A percentile compares a stretch with the other conserved stretches of the same genome.
Evolutionary conservation across 2,113 vertebrate species (phyloP).

Genomic region (Cisticola juncidis): DNA sequence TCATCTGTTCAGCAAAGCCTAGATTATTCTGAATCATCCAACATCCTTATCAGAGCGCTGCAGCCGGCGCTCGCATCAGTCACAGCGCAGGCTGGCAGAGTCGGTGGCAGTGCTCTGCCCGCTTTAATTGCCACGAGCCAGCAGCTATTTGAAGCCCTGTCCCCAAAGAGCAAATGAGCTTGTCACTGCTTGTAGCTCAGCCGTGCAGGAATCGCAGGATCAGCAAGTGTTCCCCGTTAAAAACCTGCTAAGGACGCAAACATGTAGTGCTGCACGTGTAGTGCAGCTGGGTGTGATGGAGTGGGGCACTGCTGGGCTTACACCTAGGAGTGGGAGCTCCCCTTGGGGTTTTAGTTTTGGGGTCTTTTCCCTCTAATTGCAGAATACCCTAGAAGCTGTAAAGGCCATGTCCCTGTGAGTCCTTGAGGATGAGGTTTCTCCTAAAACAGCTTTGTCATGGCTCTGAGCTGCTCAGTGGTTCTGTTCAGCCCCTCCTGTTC

Average conservation of each 20-base stretch:
- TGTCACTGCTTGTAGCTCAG: neutral
- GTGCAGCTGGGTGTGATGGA: neutral
- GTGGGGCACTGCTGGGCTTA: neutral
- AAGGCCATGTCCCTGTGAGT: neutral
- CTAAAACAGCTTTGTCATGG: neutral
- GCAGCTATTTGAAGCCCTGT: constrained; percentile 38
- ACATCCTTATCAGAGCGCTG: constrained; percentile 40
- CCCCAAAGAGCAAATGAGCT: constrained; percentile 20
- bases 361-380: fast-evolving
- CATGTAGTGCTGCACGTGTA: fast-evolving
- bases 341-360: neutral
- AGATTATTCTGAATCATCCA: constrained; percentile 50
- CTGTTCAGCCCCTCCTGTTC: neutral
- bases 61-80: constrained; percentile 24
- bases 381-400: neutral
- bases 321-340: neutral
- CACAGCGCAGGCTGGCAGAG: neutral
- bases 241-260: neutral
- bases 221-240: neutral
- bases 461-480: neutral
- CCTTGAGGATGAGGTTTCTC: neutral
- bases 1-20: constrained; percentile 4
- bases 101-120: neutral
- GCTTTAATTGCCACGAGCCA: constrained; percentile 22
- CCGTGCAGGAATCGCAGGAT: neutral